phyloP scores from a whole-genome alignment of 2,113 vertebrate species.

The Hypanus sabinus region DNA sequence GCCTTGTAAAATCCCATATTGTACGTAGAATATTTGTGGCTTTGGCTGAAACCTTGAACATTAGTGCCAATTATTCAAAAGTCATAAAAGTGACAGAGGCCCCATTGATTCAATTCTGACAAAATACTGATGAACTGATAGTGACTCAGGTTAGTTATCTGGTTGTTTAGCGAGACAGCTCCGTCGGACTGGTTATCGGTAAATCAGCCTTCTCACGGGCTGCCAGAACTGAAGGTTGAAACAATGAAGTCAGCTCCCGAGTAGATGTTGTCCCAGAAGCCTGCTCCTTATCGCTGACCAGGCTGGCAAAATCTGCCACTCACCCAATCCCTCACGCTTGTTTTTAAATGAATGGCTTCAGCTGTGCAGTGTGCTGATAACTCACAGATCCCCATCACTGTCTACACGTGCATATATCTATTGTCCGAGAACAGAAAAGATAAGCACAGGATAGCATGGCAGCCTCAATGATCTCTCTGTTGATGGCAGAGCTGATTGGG shows the following conservation, averaged over 20 bases:
- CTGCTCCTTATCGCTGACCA: slow-evolving; percentile 58
- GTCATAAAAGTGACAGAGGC: slow-evolving; percentile 56
- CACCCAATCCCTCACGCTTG: slow-evolving; percentile 59
- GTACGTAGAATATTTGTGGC: background rate
- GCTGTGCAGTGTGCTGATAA: slow-evolving; percentile 75
- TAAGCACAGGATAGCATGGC: background rate
- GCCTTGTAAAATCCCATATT: slow-evolving; percentile 30
- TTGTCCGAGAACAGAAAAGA: background rate
- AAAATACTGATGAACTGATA: slow-evolving; percentile 64
- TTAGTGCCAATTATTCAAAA: slow-evolving; percentile 34
- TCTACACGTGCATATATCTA: background rate
- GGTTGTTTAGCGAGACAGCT: slow-evolving; percentile 44
- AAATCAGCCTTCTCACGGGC: slow-evolving; percentile 51
- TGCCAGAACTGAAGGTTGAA: slow-evolving; percentile 61
- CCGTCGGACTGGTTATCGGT: slow-evolving; percentile 61
- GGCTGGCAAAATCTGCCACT: slow-evolving; percentile 69
- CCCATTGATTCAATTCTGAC: slow-evolving; percentile 63
- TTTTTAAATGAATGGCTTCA: slow-evolving; percentile 63
- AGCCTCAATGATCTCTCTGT: background rate
- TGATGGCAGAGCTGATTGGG: background rate
- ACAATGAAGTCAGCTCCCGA: slow-evolving; percentile 63
- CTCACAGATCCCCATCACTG: slow-evolving; percentile 43
- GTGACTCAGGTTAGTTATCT: slow-evolving; percentile 42
- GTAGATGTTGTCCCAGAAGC: slow-evolving; percentile 50
- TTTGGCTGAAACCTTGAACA: background rate